A percentile compares a stretch with the other conserved stretches of the same genome.
phyloP scores from a whole-genome alignment of 1,140 invertebrate genomes.

The Dendroctonus valens region DNA sequence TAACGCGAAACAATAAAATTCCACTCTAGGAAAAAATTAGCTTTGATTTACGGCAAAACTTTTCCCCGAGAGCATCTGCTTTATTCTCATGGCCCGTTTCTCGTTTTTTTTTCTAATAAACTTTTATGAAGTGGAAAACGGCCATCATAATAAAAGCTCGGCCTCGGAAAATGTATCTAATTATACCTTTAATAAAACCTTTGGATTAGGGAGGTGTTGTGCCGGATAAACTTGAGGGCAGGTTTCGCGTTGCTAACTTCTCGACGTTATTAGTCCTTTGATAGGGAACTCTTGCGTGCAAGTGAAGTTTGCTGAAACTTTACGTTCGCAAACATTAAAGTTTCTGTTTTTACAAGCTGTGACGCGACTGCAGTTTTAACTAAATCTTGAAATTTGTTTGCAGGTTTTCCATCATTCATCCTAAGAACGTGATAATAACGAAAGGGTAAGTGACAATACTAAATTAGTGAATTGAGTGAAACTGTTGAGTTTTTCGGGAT shows the following conservation, averaged over 20 bases:
- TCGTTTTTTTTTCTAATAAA: conserved; percentile 28
- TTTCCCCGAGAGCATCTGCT: conserved; percentile 23
- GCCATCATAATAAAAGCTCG: conserved; percentile 31
- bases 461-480: no score
- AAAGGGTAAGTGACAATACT: no score
- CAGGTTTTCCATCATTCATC: no score
- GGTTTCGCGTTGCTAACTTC: neutral
- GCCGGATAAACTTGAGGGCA: neutral
- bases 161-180: conserved; percentile 33
- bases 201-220: conserved; percentile 14
- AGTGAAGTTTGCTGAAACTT: no score
- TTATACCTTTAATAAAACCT: conserved; percentile 33
- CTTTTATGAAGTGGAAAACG: conserved; percentile 34
- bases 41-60: conserved; percentile 27
- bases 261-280: no score
- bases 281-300: no score
- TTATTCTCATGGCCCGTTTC: conserved; percentile 22
- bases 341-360: no score
- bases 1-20: conserved; percentile 28
- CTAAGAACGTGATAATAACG: no score
- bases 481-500: no score
- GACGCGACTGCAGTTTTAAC: no score
- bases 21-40: conserved; percentile 26
- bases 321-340: no score
- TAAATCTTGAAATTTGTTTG: no score